A percentile compares a stretch with the other conserved stretches of the same genome.
Conservation (phyloP, 2,113 vertebrate genomes). For the Petrocephalus microphthalmus region DNA sequence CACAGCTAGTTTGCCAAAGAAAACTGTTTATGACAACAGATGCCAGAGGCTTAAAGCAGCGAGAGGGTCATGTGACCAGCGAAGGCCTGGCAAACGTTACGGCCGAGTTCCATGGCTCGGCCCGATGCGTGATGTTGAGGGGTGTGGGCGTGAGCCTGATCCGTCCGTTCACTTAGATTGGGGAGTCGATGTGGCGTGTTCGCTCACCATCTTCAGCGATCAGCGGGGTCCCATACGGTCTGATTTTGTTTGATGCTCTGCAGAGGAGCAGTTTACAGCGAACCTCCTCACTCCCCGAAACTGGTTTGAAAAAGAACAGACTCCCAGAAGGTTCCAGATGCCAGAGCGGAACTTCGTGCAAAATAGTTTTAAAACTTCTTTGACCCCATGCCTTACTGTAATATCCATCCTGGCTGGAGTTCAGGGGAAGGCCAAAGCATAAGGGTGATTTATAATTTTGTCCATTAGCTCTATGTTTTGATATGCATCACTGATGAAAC, state of each 20-base stretch:
- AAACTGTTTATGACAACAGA: not conserved
- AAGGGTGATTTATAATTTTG: not conserved
- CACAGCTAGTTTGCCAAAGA: not conserved
- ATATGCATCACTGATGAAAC: not conserved
- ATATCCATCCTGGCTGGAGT: not conserved
- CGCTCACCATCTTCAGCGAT: not conserved
- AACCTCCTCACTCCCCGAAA: not conserved
- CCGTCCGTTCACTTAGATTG: not conserved
- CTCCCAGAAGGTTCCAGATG: not conserved
- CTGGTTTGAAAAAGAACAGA: not conserved
- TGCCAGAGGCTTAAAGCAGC: not conserved
- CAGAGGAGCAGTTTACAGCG: not conserved
- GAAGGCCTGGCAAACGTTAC: not conserved
- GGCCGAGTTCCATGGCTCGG: not conserved
- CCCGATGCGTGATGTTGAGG: not conserved
- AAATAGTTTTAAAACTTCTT: not conserved
- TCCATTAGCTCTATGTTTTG: not conserved
- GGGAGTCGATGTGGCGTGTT: not conserved
- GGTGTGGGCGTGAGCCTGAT: not conserved
- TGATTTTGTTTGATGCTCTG: not conserved
- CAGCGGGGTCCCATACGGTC: not conserved
- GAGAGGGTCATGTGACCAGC: not conserved
- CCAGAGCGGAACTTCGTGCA: not conserved
- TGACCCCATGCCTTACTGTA: not conserved
- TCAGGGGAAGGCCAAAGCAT: not conserved